Conservation (phyloP, 1,140 invertebrate species). For the Scaptomyza montana region DNA sequence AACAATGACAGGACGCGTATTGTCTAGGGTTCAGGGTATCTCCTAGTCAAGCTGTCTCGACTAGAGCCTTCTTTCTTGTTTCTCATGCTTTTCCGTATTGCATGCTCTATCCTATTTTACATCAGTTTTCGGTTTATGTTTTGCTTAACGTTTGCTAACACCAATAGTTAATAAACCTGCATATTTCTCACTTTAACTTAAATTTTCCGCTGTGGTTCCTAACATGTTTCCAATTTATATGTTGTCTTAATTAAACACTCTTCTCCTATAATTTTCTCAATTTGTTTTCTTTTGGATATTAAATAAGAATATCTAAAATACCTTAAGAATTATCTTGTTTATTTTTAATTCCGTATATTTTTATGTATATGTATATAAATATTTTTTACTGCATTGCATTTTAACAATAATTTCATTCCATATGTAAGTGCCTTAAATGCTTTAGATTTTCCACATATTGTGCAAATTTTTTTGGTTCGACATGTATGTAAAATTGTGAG, state of each 20-base stretch:
- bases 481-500: conserved; percentile 79
- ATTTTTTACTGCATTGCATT: conserved; percentile 66
- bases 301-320: conserved; percentile 85
- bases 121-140: conserved; percentile 34
- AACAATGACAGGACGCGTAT: no score
- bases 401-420: conserved; percentile 66
- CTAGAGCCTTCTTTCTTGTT: background rate
- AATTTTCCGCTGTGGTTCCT: conserved; percentile 38
- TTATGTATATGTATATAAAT: conserved; percentile 74
- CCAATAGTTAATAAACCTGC: conserved; percentile 71
- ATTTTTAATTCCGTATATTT: conserved; percentile 30
- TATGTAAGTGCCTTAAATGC: conserved; percentile 77
- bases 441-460: conserved; percentile 65
- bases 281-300: conserved; percentile 75
- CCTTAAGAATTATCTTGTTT: conserved; percentile 68
- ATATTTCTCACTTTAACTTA: conserved; percentile 51
- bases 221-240: conserved; percentile 31
- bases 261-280: conserved; percentile 52
- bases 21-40: no score
- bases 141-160: conserved; percentile 71
- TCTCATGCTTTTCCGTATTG: conserved; percentile 21
- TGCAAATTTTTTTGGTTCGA: conserved; percentile 52
- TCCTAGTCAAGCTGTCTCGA: no score
- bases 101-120: conserved; percentile 32
- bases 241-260: conserved; percentile 65